Conservation (phyloP, 1,140 invertebrate genomes). For the Tetramorium alpestre region DNA sequence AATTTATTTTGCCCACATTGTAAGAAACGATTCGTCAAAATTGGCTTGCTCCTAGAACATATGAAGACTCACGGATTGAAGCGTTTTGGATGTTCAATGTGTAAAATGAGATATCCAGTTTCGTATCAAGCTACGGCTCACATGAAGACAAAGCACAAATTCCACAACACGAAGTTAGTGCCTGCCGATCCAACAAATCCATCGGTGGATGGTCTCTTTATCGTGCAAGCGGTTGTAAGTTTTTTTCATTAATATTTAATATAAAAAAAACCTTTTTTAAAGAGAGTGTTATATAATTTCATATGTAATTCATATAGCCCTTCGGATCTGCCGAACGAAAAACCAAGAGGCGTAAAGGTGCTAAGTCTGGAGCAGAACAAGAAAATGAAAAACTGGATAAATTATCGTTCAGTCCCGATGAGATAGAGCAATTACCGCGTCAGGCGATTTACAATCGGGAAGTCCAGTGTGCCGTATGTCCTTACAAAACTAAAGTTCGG, state of each 20-base stretch:
- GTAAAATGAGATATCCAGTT: slow-evolving; percentile 83
- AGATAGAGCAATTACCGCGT: slow-evolving; percentile 88
- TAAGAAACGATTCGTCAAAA: slow-evolving; percentile 81
- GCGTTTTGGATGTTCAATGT: slow-evolving; percentile 86
- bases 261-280: neutral
- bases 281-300: neutral
- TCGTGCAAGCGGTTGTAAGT: slow-evolving; percentile 84
- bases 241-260: neutral
- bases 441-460: slow-evolving; percentile 88
- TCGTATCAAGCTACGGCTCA: slow-evolving; percentile 84
- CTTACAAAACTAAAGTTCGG: slow-evolving; percentile 91
- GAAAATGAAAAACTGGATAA: slow-evolving; percentile 78
- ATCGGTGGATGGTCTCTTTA: slow-evolving; percentile 86
- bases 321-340: slow-evolving; percentile 66
- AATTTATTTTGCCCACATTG: slow-evolving; percentile 86
- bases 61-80: slow-evolving; percentile 85
- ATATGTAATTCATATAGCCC: slow-evolving; percentile 42
- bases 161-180: slow-evolving; percentile 80
- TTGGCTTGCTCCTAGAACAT: slow-evolving; percentile 83
- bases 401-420: slow-evolving; percentile 86
- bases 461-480: slow-evolving; percentile 89
- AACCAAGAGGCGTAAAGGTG: slow-evolving; percentile 71
- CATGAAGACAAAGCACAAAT: slow-evolving; percentile 87
- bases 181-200: slow-evolving; percentile 86
- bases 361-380: slow-evolving; percentile 67